Conservation (phyloP, 2,888 invertebrate genomes). For the Archips xylosteana region DNA sequence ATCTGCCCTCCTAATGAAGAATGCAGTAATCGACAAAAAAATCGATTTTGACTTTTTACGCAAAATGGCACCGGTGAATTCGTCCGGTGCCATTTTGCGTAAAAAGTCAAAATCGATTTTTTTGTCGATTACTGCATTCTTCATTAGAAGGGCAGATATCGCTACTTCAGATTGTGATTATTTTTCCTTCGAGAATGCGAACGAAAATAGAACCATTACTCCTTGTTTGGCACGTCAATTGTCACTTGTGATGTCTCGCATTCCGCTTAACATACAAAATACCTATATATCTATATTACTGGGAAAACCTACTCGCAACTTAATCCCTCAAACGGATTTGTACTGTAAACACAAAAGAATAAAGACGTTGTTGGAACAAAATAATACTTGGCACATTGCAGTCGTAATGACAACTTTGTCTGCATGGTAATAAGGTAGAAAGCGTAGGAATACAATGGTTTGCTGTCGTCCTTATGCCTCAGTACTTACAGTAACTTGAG, state of each 20-base stretch:
- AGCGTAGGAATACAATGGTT: not conserved
- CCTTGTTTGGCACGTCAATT: not conserved
- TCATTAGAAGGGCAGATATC: no score
- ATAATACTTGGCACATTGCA: not conserved
- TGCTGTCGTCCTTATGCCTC: not conserved
- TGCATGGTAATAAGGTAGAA: not conserved
- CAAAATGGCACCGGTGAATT: no score
- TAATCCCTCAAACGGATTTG: not conserved
- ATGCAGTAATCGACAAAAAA: no score
- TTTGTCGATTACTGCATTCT: no score
- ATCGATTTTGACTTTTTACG: no score
- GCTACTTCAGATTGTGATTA: not conserved
- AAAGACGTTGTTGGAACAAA: not conserved
- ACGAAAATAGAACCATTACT: constrained; percentile 2
- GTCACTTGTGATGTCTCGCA: constrained; percentile 3
- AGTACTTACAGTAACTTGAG: not conserved
- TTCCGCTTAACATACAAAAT: not conserved
- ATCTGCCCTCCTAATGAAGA: no score
- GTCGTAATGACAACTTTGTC: not conserved
- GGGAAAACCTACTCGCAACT: not conserved
- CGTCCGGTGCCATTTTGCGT: no score
- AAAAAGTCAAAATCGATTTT: no score
- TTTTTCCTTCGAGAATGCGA: constrained; percentile 1
- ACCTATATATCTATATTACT: not conserved
- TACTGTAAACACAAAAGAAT: not conserved